Conservation (phyloP, 1,140 invertebrate species). For the Phortica variegata region DNA sequence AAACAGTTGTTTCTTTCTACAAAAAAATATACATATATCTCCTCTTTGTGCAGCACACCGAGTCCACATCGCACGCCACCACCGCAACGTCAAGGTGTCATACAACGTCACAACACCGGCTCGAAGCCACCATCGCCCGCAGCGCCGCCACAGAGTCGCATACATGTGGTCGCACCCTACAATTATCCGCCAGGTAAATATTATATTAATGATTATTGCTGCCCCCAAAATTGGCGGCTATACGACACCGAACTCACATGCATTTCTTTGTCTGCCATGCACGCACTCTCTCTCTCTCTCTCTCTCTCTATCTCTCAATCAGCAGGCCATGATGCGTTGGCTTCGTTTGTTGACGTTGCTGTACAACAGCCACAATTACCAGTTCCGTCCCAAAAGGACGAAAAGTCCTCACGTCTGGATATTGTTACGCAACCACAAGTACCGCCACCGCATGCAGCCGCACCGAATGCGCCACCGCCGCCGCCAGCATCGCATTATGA, state of each 20-base stretch:
- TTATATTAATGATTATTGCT: background rate
- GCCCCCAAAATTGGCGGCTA: background rate
- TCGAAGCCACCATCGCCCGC: constrained; percentile 56
- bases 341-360: constrained; percentile 82
- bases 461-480: constrained; percentile 6
- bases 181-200: constrained; percentile 59
- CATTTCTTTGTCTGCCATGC: background rate
- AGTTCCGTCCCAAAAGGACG: constrained; percentile 64
- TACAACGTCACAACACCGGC: constrained; percentile 69
- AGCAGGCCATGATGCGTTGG: constrained; percentile 78
- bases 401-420: constrained; percentile 25
- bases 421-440: constrained; percentile 1
- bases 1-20: background rate
- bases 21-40: background rate
- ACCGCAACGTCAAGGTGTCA: constrained; percentile 64
- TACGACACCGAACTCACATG: background rate
- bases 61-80: constrained; percentile 63
- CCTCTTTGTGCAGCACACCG: constrained; percentile 41
- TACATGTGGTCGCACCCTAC: constrained; percentile 55
- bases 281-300: background rate
- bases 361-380: constrained; percentile 80
- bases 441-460: constrained; percentile 2
- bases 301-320: background rate
- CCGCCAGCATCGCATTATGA: constrained; percentile 40
- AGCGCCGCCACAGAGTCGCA: constrained; percentile 41